Evolutionary conservation across 1,140 invertebrate species (phyloP), one percentile per base, ranked within the genome.

Genomic region (Tribolium madens): DNA sequence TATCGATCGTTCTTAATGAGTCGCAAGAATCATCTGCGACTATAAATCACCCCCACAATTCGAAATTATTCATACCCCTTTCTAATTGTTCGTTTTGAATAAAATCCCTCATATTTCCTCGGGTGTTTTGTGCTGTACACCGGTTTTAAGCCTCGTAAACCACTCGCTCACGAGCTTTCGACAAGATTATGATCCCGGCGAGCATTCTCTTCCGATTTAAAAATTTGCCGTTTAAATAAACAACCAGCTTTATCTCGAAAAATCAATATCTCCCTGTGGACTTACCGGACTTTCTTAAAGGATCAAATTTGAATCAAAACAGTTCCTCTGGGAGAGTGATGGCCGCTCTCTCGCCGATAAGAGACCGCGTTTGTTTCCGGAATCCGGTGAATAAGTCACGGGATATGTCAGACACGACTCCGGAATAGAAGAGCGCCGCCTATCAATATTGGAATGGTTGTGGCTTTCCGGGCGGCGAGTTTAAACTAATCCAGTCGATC

Each of bases 401-500:
- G 36, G 36, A 42, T 42, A 42, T 42, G 36, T 42, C 21, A 26
- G 21, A 26, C 21, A 26, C 21, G 21, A 26, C 21, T 26, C 3
- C 36, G 36, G 36, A n/a, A 42, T n/a, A 42, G 36, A n/a, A 4
- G 36, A 42, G 36, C 36, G 21, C 21, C 21, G 21, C 21, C 21
- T 26, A 42, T 42, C 36, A 42, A 42, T 42, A 42, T 42, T 42
- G 36, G 36, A 42, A 42, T n/a, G 36, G 36, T n/a, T n/a, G n/a
- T 10, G n/a, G 36, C 36, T 42, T 26, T n/a, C 36, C 36, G 36
- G 36, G 21, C n/a, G 21, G 21, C 21, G 21, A 42, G 17, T 21
- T 18, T 57, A 17, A 21, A 57, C 52, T 21, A 18, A 64, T 31
- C 12, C 14, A 33, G 14, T 64, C 57, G 57, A 64, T 64, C 57